These are phyloP conservation scores for Octodonta nipae DNA, from an alignment of 2,888 invertebrate species.

Conservation along the genomic window DNA sequence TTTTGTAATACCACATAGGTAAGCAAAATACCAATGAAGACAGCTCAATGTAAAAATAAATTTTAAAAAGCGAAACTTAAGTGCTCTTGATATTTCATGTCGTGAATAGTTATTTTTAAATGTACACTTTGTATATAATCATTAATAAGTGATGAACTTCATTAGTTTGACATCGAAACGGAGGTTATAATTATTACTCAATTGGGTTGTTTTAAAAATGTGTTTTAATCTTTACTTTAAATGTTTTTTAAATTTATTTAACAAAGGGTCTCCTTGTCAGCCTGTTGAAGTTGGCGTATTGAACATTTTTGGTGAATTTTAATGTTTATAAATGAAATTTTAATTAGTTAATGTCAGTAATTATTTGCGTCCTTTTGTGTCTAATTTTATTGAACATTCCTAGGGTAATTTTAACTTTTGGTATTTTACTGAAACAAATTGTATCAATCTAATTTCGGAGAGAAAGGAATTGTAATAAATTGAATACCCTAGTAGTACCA, in stretches of 20 bases:
- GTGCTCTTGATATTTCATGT: constrained; percentile 39
- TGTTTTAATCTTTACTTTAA: not conserved
- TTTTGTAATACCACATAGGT: constrained; percentile 21
- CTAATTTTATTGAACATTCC: too few relatives aligned
- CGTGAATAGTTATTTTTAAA: constrained; percentile 37
- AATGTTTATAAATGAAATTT: too few relatives aligned
- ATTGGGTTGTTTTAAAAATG: not conserved
- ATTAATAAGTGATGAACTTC: constrained; percentile 26
- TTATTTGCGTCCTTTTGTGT: too few relatives aligned
- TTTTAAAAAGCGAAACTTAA: constrained; percentile 36
- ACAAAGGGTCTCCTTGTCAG: too few relatives aligned
- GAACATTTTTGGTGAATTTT: constrained; percentile 6
- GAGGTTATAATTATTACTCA: not conserved
- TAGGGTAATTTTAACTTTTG: too few relatives aligned
- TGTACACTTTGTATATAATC: constrained; percentile 39
- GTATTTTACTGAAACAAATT: too few relatives aligned
- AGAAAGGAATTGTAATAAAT: too few relatives aligned
- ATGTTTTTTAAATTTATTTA: too few relatives aligned
- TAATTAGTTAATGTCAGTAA: too few relatives aligned
- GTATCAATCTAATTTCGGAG: too few relatives aligned
- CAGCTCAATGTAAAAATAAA: constrained; percentile 31
- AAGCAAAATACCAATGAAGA: constrained; percentile 28
- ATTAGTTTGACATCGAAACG: constrained; percentile 1
- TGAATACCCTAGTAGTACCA: too few relatives aligned
- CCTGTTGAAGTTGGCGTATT: not conserved